Evolutionary conservation across 2,113 vertebrate species (phyloP).

Genomic region (Dipodomys spectabilis): DNA sequence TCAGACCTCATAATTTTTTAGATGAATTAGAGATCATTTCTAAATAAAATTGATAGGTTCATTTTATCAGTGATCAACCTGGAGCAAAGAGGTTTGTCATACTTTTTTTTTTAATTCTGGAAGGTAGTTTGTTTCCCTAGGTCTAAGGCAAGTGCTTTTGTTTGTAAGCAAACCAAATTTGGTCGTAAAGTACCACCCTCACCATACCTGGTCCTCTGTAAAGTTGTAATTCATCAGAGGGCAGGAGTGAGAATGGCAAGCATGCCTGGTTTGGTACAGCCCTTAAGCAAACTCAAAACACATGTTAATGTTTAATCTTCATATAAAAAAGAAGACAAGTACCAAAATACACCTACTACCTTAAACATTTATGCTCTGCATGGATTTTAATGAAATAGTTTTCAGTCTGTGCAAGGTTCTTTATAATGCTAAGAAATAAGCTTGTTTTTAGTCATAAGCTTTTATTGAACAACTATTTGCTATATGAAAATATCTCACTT

Average conservation of each 20-base stretch:
- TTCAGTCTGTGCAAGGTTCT: constrained; percentile 40
- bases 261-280: neutral
- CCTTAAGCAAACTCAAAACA: neutral
- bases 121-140: neutral
- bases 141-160: constrained; percentile 7
- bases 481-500: constrained; percentile 66
- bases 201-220: neutral
- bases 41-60: neutral
- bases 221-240: neutral
- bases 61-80: constrained; percentile 15
- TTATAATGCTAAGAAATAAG: constrained; percentile 53
- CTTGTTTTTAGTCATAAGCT: constrained; percentile 62
- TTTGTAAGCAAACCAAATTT: constrained; percentile 11
- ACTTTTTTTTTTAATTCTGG: neutral
- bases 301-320: neutral
- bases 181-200: neutral
- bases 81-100: neutral
- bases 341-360: neutral
- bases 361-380: neutral
- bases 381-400: constrained; percentile 18
- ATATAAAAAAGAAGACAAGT: constrained; percentile 27
- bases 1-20: constrained; percentile 11
- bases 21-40: constrained; percentile 40
- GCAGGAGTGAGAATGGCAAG: neutral
- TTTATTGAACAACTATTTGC: constrained; percentile 62